Conservation (phyloP, 2,888 invertebrate species). For the Drosophila neutralis region DNA sequence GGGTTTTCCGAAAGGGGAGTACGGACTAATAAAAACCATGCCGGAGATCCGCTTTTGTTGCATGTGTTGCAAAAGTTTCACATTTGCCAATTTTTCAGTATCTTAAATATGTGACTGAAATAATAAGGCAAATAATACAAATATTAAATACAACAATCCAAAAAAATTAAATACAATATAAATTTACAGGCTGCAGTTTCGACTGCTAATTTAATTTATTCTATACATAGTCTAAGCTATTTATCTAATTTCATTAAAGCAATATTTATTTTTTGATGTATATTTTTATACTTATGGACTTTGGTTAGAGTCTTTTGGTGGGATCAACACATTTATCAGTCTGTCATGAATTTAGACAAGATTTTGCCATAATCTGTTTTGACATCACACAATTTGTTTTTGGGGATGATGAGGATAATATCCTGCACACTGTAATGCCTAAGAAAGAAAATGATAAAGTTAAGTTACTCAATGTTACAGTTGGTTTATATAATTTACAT, state of each 20-base stretch:
- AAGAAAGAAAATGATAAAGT: neutral
- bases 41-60: slow-evolving; percentile 21
- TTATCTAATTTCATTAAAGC: neutral
- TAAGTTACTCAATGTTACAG: neutral
- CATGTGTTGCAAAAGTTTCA: slow-evolving; percentile 44
- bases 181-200: neutral
- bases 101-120: slow-evolving; percentile 2
- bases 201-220: neutral
- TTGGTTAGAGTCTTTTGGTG: neutral
- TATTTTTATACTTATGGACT: too few species aligned
- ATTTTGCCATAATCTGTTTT: slow-evolving; percentile 8
- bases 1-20: slow-evolving; percentile 6
- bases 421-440: neutral
- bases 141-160: too few species aligned
- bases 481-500: neutral
- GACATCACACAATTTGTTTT: slow-evolving; percentile 6
- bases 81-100: slow-evolving; percentile 23
- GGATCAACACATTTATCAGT: neutral
- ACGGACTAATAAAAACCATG: slow-evolving; percentile 14
- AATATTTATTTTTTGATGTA: neutral
- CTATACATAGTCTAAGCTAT: neutral
- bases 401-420: neutral
- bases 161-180: too few species aligned
- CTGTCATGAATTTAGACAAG: neutral
- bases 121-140: neutral